phyloP scores from a whole-genome alignment of 2,797 vertebrate genomes.

The Loris lydekkerianus region DNA sequence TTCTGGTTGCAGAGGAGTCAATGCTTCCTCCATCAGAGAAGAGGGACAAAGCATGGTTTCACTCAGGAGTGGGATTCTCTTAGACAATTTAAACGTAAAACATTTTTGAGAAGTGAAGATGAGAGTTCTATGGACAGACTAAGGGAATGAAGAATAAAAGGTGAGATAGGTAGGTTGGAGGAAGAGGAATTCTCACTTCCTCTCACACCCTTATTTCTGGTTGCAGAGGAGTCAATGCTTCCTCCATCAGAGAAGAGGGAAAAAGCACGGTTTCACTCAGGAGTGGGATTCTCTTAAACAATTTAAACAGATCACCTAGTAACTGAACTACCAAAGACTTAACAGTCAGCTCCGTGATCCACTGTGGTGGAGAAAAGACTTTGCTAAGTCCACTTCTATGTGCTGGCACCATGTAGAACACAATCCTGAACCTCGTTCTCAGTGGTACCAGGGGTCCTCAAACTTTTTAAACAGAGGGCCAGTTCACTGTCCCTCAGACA shows the following conservation, averaged over 20 bases:
- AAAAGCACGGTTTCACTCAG: too few species aligned
- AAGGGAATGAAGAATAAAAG: background rate
- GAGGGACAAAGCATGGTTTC: background rate
- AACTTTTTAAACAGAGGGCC: too few species aligned
- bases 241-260: background rate
- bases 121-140: background rate
- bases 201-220: background rate
- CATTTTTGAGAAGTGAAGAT: background rate
- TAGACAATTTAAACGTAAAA: conserved; percentile 91
- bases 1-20: background rate
- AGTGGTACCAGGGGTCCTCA: conserved; percentile 80
- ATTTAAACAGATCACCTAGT: conserved; percentile 95
- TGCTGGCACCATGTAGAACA: conserved; percentile 94
- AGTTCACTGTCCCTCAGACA: too few species aligned
- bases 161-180: background rate
- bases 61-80: conserved; percentile 90
- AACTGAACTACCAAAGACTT: conserved; percentile 94
- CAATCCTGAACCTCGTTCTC: conserved; percentile 95
- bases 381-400: conserved; percentile 95
- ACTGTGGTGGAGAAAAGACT: conserved; percentile 93
- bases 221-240: background rate
- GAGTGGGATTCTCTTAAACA: conserved; percentile 93
- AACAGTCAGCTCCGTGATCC: conserved; percentile 94
- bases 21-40: background rate
- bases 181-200: background rate